A percentile compares a stretch with the other conserved stretches of the same genome.
phyloP scores from a whole-genome alignment of 1,140 invertebrate genomes.

The Drosophila lowei region DNA sequence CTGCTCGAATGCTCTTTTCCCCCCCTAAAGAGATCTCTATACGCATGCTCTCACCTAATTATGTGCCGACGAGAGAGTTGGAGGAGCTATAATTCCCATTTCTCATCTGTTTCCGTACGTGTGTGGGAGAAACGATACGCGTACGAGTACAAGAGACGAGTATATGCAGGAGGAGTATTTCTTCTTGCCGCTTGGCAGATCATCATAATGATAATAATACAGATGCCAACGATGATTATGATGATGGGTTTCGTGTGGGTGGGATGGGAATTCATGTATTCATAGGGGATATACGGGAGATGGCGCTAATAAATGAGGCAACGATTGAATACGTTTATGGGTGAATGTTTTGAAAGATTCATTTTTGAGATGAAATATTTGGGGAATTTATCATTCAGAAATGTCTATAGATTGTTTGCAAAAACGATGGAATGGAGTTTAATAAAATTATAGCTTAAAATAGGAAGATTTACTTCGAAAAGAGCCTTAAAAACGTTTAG shows the following conservation, averaged over 20 bases:
- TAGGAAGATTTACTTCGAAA: too few relatives aligned
- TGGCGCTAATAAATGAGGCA: too few relatives aligned
- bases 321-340: too few relatives aligned
- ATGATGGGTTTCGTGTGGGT: slow-evolving; percentile 1
- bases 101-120: slow-evolving; percentile 19
- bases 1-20: slow-evolving; percentile 14
- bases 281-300: too few relatives aligned
- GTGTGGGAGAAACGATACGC: neutral
- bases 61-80: slow-evolving; percentile 19
- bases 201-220: slow-evolving; percentile 24
- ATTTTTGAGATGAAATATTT: too few relatives aligned
- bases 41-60: slow-evolving; percentile 57
- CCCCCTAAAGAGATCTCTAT: slow-evolving; percentile 4
- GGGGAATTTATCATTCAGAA: too few relatives aligned
- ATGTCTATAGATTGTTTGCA: too few relatives aligned
- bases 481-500: too few relatives aligned
- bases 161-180: neutral
- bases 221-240: slow-evolving; percentile 6
- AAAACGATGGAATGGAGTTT: too few relatives aligned
- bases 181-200: slow-evolving; percentile 4
- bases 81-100: slow-evolving; percentile 29
- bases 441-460: too few relatives aligned
- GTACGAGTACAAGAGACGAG: too few relatives aligned
- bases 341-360: too few relatives aligned
- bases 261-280: slow-evolving; percentile 1